Base-by-base conservation (phyloP, 2,797 vertebrate genomes). In the Okamejei kenojei region DNA sequence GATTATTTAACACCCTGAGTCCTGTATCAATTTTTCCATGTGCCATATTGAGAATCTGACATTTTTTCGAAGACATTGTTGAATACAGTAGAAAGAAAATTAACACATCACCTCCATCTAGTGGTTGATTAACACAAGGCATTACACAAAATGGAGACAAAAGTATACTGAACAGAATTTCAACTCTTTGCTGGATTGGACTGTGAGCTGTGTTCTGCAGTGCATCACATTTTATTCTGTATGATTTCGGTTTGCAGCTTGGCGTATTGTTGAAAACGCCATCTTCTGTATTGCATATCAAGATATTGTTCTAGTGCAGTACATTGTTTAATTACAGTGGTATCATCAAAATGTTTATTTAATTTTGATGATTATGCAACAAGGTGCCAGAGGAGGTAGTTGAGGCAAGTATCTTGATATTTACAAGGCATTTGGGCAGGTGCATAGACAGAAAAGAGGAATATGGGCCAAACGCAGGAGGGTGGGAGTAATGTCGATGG, bases 41-140 rank as follows among this genome's bases (percentile, higher is more conserved):
- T 88, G 26, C 61, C 17, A 29, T 35, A 35, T 74, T 76, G 38
- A 54, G 26, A 73, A 35, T 35, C 1, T n/a, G 29, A 45, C 35
- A 29, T 74, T 45, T 92, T 54, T 29, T 11, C n/a, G 29, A 73
- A 54, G 45, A 1, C 35, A 54, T 23, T 35, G n/a, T 38, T 38
- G 32, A 91, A 54, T 65, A 35, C 7, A 32, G 6, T 10, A 17
- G 21, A 68, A 82, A 84, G 68, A 92, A 76, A 76, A 76, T 76
- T 92, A 76, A 71, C 71, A 29, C 90, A 76, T 11, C 84, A 92
- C 35, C 38, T 76, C 90, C 71, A 92, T 92, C 90, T 92, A 92
- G 68, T 92, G 90, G 90, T 38, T 21, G 19, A 23, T 71, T n/a
- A n/a, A n/a, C n/a, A n/a, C n/a, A n/a, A n/a, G n/a, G n/a, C n/a